Evolutionary conservation across 2,888 invertebrate species (phyloP).

Genomic region (Limnephilus auricula): DNA sequence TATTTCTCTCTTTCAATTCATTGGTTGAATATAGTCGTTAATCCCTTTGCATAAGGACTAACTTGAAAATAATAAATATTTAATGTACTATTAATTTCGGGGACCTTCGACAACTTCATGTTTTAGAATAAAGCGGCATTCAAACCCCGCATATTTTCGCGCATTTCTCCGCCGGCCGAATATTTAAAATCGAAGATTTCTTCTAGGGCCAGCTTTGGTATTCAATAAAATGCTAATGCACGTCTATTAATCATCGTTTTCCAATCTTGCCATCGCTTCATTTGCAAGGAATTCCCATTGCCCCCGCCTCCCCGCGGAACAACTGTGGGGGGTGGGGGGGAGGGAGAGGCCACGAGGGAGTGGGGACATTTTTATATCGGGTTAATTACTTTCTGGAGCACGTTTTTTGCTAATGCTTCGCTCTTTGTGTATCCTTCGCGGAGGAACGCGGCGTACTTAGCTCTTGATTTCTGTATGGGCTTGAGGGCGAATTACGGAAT

Average conservation of each 20-base stretch:
- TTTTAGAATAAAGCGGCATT: slow-evolving; percentile 18
- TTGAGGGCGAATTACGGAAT: slow-evolving; percentile 52
- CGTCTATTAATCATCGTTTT: slow-evolving; percentile 66
- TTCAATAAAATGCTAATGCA: slow-evolving; percentile 66
- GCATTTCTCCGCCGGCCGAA: slow-evolving; percentile 45
- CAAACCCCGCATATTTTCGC: slow-evolving; percentile 45
- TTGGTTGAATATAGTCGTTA: background rate
- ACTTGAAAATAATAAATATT: background rate
- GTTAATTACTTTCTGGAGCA: slow-evolving; percentile 74
- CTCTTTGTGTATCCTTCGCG: slow-evolving; percentile 57
- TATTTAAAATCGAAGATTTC: slow-evolving; percentile 56
- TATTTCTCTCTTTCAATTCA: background rate
- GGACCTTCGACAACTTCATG: background rate
- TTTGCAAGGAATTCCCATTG: slow-evolving; percentile 66
- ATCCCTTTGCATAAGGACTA: background rate
- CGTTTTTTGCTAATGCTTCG: slow-evolving; percentile 68
- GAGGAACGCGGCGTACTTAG: slow-evolving; percentile 57
- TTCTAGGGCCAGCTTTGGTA: slow-evolving; percentile 54
- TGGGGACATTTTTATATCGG: slow-evolving; percentile 72
- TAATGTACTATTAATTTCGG: background rate
- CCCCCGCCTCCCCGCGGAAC: slow-evolving; percentile 30
- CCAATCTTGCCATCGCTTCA: slow-evolving; percentile 66
- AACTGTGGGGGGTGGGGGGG: background rate
- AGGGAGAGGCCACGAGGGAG: slow-evolving; percentile 30
- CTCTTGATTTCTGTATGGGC: slow-evolving; percentile 62